Evolutionary conservation across 1,140 invertebrate species (phyloP).

Genomic region (Cyphomyrmex costatus): DNA sequence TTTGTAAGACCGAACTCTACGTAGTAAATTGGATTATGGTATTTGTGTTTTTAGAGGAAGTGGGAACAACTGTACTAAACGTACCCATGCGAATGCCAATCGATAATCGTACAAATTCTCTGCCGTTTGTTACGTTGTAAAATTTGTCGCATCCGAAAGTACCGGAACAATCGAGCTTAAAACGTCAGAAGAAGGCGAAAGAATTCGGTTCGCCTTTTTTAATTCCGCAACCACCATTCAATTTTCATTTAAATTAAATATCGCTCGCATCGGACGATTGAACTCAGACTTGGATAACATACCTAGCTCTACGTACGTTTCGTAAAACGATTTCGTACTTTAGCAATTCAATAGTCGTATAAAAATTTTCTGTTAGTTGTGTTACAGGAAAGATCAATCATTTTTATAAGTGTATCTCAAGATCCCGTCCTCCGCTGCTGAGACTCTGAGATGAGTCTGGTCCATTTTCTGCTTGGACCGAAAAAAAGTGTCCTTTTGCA

Average conservation of each 20-base stretch:
- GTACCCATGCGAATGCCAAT: background rate
- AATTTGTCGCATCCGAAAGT: background rate
- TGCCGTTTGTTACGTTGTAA: background rate
- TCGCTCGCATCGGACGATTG: background rate
- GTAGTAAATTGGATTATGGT: too few species aligned
- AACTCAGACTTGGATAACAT: background rate
- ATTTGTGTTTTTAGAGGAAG: too few species aligned
- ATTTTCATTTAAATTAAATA: background rate
- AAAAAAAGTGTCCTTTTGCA: background rate
- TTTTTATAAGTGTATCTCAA: background rate
- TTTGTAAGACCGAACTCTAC: too few species aligned
- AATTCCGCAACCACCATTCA: background rate
- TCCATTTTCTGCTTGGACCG: background rate
- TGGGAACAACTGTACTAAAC: background rate
- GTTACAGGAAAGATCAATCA: background rate
- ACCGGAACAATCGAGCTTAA: background rate
- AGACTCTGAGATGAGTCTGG: background rate
- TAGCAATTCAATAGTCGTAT: background rate
- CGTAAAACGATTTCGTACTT: background rate
- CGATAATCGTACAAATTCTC: slow-evolving; percentile 2
- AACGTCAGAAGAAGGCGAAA: background rate
- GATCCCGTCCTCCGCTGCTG: background rate
- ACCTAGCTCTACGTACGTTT: background rate
- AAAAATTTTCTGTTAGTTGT: slow-evolving; percentile 1
- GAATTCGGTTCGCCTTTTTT: background rate